phyloP scores from a whole-genome alignment of 2,113 vertebrate species.

The Condylura cristata region DNA sequence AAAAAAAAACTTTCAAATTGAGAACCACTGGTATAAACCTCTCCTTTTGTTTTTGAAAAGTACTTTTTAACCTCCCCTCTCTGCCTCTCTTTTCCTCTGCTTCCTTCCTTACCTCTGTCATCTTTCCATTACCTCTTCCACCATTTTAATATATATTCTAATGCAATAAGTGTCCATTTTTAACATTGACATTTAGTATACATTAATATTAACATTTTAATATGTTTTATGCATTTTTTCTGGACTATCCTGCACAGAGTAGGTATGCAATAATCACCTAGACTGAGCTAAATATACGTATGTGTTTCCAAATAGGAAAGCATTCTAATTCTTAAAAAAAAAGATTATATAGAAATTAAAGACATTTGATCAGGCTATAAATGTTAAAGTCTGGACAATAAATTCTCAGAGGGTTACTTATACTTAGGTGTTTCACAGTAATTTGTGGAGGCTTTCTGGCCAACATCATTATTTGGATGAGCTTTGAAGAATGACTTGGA shows the following conservation, averaged over 20 bases:
- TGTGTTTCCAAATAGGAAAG: not conserved
- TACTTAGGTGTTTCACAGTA: not conserved
- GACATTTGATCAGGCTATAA: not conserved
- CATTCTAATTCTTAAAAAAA: not conserved
- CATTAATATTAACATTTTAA: not conserved
- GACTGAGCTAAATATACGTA: not conserved
- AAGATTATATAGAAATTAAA: not conserved
- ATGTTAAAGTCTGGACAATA: not conserved
- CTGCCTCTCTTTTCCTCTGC: not conserved
- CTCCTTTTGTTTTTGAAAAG: not conserved
- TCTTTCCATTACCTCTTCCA: not conserved
- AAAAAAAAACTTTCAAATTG: not conserved
- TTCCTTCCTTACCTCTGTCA: not conserved
- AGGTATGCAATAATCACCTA: not conserved
- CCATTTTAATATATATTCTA: no score
- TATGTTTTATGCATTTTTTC: not conserved
- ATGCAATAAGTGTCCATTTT: no score
- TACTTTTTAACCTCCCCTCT: not conserved
- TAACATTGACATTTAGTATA: not conserved
- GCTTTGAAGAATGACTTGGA: not conserved
- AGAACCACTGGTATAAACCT: not conserved
- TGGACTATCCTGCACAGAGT: not conserved
- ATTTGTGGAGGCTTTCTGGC: not conserved
- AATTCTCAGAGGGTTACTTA: not conserved
- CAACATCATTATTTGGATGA: not conserved